These are phyloP conservation scores for Alentia gelatinosa DNA, from an alignment of 2,888 invertebrate species.

Conservation along the genomic window DNA sequence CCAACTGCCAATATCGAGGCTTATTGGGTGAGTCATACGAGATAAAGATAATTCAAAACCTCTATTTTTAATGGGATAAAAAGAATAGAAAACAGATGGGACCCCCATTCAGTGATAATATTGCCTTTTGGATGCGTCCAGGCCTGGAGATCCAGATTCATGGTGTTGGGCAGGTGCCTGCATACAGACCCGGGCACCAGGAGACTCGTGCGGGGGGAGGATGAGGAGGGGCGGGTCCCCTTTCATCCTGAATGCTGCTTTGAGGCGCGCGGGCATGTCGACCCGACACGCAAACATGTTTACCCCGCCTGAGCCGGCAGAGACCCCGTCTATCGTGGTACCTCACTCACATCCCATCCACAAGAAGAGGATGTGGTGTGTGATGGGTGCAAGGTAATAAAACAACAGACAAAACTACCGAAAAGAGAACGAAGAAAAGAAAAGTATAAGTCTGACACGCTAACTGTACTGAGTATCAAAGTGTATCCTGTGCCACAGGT, in stretches of 20 bases:
- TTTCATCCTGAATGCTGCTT: neutral
- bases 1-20: no score
- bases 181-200: no score
- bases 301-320: neutral
- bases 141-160: neutral
- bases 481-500: neutral
- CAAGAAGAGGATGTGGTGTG: no score
- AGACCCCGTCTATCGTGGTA: no score
- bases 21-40: no score
- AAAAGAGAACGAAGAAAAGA: neutral
- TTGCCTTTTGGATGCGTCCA: neutral
- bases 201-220: no score
- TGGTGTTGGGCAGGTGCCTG: neutral
- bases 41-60: no score
- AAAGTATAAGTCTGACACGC: neutral
- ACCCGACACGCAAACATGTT: neutral
- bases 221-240: neutral
- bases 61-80: no score
- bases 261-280: neutral
- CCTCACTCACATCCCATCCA: neutral
- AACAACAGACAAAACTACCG: neutral
- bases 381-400: neutral
- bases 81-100: no score
- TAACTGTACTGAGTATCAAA: neutral
- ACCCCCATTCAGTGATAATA: neutral